phyloP scores from a whole-genome alignment of 2,113 vertebrate genomes.

The Phyllostomus hastatus region DNA sequence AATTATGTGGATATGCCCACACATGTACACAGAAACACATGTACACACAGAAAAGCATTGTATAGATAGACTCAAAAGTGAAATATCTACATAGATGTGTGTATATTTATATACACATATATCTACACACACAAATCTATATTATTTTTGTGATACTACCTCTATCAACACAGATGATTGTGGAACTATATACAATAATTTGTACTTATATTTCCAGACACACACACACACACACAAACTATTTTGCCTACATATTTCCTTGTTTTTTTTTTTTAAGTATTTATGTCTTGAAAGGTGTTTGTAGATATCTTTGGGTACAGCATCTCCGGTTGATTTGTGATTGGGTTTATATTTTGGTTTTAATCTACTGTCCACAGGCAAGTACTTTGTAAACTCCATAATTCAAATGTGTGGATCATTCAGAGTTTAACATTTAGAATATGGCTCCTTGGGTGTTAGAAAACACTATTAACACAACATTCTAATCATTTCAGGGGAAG shows the following conservation, averaged over 20 bases:
- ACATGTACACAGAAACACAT: background rate
- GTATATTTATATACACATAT: background rate
- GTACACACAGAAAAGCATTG: background rate
- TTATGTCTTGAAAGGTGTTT: constrained; percentile 12
- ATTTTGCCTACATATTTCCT: background rate
- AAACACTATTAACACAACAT: constrained; percentile 41
- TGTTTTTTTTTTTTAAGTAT: background rate
- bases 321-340: background rate
- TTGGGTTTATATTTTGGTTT: background rate
- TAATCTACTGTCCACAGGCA: background rate
- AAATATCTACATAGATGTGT: background rate
- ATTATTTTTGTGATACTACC: background rate
- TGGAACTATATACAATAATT: background rate
- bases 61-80: background rate
- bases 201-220: background rate
- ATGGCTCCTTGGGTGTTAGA: background rate
- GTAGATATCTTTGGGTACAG: background rate
- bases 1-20: background rate
- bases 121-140: background rate
- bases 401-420: background rate
- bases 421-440: constrained; percentile 28
- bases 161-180: background rate
- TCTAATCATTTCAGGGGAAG: constrained; percentile 66
- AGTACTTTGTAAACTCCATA: background rate
- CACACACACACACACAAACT: background rate